Conservation (phyloP, 2,113 vertebrate species). For the Misgurnus anguillicaudatus region DNA sequence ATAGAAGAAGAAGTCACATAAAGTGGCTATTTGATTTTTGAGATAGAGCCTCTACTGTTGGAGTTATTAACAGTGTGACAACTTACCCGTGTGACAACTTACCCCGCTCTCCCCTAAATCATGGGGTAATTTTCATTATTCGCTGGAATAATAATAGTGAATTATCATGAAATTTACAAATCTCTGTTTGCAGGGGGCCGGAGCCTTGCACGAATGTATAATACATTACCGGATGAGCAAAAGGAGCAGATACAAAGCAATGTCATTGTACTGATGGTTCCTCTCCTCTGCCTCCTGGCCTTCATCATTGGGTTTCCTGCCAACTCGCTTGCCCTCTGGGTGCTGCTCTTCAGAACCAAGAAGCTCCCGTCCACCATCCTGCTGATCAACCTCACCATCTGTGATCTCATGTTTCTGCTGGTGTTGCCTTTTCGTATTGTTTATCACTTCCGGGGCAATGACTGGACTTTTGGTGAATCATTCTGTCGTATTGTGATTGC, state of each 20-base stretch:
- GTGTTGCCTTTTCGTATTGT: constrained; percentile 80
- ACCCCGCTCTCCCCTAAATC: too few species aligned
- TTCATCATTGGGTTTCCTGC: constrained; percentile 79
- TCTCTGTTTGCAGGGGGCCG: too few species aligned
- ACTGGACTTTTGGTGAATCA: constrained; percentile 83
- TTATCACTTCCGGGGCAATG: constrained; percentile 84
- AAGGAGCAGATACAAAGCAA: constrained; percentile 61
- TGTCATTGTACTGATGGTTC: constrained; percentile 70
- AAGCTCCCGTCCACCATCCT: constrained; percentile 76
- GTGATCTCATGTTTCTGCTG: constrained; percentile 78
- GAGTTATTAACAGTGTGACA: too few species aligned
- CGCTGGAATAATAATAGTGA: too few species aligned
- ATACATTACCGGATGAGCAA: constrained; percentile 59
- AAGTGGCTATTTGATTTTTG: too few species aligned
- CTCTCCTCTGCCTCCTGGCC: constrained; percentile 74
- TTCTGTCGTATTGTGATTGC: constrained; percentile 78
- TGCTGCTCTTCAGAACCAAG: constrained; percentile 77
- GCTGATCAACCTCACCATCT: constrained; percentile 82
- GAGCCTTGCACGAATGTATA: too few species aligned
- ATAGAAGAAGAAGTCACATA: too few species aligned
- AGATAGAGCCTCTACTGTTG: too few species aligned
- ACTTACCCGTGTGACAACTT: too few species aligned
- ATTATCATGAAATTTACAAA: too few species aligned
- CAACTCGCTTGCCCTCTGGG: constrained; percentile 83
- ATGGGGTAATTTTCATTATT: too few species aligned